Evolutionary conservation across 2,113 vertebrate species (phyloP).

Genomic region (Cyanocitta stelleri): DNA sequence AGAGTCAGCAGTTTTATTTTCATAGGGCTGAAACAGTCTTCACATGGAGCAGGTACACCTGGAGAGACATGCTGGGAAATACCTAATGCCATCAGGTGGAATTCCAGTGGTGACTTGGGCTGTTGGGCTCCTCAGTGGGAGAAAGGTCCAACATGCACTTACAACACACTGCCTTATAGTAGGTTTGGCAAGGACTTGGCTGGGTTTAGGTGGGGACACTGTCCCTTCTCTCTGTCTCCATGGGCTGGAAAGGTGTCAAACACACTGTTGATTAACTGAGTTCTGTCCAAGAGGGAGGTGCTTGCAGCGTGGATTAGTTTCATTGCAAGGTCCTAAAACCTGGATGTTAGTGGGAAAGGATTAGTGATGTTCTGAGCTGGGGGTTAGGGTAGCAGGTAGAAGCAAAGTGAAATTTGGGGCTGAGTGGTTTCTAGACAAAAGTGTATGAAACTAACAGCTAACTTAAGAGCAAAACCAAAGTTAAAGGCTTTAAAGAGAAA

Average conservation of each 20-base stretch:
- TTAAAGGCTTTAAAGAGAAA: neutral
- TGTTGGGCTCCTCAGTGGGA: neutral
- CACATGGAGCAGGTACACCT: neutral
- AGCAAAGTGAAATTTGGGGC: neutral
- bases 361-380: neutral
- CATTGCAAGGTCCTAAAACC: neutral
- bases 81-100: neutral
- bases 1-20: neutral
- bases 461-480: neutral
- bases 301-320: neutral
- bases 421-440: neutral
- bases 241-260: neutral
- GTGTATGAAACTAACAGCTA: neutral
- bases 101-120: neutral
- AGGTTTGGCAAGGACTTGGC: neutral
- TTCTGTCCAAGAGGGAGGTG: neutral
- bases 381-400: neutral
- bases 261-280: neutral
- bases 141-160: neutral
- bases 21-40: neutral
- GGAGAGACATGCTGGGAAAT: neutral
- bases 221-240: neutral
- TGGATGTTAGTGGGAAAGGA: neutral
- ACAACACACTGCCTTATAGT: rapidly evolving
- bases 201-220: neutral